Evolutionary conservation across 1,140 invertebrate genomes (phyloP), one percentile per base, ranked within the genome.

Genomic region (Lineus longissimus): DNA sequence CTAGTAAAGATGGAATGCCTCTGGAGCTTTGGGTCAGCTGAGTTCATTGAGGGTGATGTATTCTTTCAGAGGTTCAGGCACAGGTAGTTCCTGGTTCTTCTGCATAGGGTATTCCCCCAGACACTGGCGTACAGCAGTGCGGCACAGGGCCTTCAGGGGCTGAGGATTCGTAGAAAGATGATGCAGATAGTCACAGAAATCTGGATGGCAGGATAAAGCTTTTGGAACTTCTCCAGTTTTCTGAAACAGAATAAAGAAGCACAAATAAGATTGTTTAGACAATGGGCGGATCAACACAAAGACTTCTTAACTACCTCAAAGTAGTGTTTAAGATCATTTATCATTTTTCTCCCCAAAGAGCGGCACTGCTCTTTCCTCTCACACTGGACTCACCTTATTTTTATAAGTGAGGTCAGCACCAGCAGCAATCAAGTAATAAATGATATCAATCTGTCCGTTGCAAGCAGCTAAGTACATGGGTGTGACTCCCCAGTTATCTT

Each of bases 211-310:
- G 30, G 61, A 57, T 19, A 73, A 54, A 57, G 70, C 65, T 47
- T 70, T 70, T 9, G 71, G 71, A 67, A 73, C 67, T 47, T 70
- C 69, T n/a, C 71, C 71, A 36, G 71, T 69, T 65, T 73, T 67
- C 69, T 70, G 61, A 1, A 65, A 67, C 15, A 22, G 9, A n/a
- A 30, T 2, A 58, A 30, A 4, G 29, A 31, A 2, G 31, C 29
- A 33, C 27, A 15, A 2, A 23, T 56, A 25, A n/a, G n/a, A n/a
- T n/a, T n/a, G n/a, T 19, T 1, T 2, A 9, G n/a, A 47, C 43
- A 9, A 43, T 43, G n/a, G 4, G n/a, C 43, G n/a, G 23, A 47
- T 19, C 43, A 47, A 19, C n/a, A n/a, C 43, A 47, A 47, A 4
- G 23, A 4, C 2, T 9, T 19, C 1, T 47, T 25, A n/a, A 55